Evolutionary conservation across 2,888 invertebrate species (phyloP).

Genomic region (Graphium colonna): DNA sequence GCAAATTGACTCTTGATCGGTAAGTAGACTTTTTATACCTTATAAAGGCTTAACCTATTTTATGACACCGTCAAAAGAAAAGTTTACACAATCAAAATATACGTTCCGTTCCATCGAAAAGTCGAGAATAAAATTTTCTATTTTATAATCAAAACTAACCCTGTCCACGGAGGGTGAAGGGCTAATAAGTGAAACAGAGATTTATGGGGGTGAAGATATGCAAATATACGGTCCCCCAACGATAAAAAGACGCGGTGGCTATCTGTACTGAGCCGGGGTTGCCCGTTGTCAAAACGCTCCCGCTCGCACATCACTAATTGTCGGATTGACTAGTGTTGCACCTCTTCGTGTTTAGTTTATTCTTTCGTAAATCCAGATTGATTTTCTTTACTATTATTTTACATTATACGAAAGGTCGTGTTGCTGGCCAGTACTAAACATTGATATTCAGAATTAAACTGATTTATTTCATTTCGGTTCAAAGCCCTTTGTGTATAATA

Average conservation of each 20-base stretch:
- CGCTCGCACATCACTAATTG: constrained; percentile 73
- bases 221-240: constrained; percentile 77
- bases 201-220: constrained; percentile 78
- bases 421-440: too few relatives aligned
- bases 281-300: too few relatives aligned
- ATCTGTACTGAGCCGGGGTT: too few relatives aligned
- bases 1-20: too few relatives aligned
- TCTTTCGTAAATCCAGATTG: not conserved
- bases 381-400: not conserved
- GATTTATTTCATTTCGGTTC: too few relatives aligned
- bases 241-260: constrained; percentile 73
- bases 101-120: too few relatives aligned
- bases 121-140: too few relatives aligned
- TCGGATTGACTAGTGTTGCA: constrained; percentile 35
- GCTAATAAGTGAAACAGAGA: constrained; percentile 79
- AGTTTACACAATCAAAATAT: too few relatives aligned
- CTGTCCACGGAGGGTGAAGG: constrained; percentile 44
- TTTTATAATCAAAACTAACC: constrained; percentile 44
- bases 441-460: too few relatives aligned
- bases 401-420: too few relatives aligned
- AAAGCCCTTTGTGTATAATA: too few relatives aligned
- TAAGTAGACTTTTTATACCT: not conserved
- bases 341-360: not conserved
- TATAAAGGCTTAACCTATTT: not conserved
- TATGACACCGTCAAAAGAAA: not conserved